Conservation (phyloP, 2,797 vertebrate species). For the Leontopithecus rosalia region DNA sequence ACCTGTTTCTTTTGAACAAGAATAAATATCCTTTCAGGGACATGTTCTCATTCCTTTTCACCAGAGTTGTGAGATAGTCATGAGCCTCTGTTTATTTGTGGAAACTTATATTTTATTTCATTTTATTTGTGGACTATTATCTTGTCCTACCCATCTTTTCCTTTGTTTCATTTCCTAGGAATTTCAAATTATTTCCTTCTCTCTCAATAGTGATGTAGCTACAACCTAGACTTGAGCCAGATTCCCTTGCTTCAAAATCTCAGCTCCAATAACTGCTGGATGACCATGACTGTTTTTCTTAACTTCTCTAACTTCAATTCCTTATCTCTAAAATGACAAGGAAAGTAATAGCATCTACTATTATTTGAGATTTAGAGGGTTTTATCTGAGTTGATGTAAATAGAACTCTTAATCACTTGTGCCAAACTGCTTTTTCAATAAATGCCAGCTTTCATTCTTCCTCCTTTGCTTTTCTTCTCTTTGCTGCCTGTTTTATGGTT, state of each 20-base stretch:
- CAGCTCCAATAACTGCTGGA: neutral
- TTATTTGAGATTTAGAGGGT: neutral
- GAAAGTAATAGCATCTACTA: neutral
- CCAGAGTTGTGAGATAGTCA: neutral
- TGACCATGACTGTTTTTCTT: neutral
- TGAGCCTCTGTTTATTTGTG: neutral
- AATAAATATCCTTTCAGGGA: neutral
- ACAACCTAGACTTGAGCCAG: neutral
- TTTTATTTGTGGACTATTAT: neutral
- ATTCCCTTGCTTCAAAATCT: neutral
- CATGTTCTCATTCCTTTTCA: neutral
- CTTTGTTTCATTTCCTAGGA: neutral
- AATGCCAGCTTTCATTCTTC: neutral
- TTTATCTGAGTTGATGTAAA: neutral
- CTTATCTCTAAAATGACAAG: neutral
- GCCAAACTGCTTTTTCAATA: neutral
- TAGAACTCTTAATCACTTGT: neutral
- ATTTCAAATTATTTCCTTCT: conserved; percentile 13
- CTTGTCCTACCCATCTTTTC: neutral
- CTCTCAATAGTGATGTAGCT: neutral
- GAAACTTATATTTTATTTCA: neutral
- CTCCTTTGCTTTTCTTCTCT: neutral
- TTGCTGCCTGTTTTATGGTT: neutral
- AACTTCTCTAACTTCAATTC: neutral
- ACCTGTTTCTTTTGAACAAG: neutral